Evolutionary conservation across 64 coral and sea anemone genomes (phyloP).

Genomic region (Dendronephthya gigantea): DNA sequence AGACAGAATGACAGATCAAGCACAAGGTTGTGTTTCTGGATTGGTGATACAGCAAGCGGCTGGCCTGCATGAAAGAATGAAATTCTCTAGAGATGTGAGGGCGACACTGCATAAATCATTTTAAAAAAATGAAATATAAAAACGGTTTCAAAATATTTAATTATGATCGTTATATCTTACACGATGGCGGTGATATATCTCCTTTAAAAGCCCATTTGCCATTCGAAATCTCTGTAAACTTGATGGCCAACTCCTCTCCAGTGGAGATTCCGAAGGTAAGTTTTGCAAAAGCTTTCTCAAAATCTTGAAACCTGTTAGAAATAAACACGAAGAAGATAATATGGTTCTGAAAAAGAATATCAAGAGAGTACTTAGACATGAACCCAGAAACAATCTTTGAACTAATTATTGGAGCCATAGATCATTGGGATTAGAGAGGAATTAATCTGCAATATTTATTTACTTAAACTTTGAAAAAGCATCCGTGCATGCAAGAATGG

Average conservation of each 20-base stretch:
- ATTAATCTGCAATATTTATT: background rate
- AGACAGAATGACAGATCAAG: too few species aligned
- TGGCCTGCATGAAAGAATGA: too few species aligned
- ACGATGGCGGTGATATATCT: constrained; percentile 2
- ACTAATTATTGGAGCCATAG: background rate
- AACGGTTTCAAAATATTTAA: too few species aligned
- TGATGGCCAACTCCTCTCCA: background rate
- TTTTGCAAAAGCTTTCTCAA: background rate
- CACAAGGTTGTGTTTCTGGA: too few species aligned
- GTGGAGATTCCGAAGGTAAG: background rate
- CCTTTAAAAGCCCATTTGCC: constrained; percentile 3
- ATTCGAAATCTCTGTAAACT: background rate
- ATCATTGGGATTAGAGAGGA: background rate
- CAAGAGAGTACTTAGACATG: too few species aligned
- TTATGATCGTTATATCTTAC: background rate
- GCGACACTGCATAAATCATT: too few species aligned
- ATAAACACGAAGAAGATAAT: background rate
- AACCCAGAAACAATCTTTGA: background rate
- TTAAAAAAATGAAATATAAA: too few species aligned
- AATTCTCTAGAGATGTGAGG: too few species aligned
- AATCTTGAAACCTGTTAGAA: background rate
- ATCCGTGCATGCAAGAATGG: too few species aligned
- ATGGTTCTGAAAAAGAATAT: background rate
- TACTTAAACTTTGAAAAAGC: too few species aligned
- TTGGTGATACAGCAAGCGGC: too few species aligned